phyloP scores from a whole-genome alignment of 1,140 invertebrate genomes.

The Pachypeltis micranthus region DNA sequence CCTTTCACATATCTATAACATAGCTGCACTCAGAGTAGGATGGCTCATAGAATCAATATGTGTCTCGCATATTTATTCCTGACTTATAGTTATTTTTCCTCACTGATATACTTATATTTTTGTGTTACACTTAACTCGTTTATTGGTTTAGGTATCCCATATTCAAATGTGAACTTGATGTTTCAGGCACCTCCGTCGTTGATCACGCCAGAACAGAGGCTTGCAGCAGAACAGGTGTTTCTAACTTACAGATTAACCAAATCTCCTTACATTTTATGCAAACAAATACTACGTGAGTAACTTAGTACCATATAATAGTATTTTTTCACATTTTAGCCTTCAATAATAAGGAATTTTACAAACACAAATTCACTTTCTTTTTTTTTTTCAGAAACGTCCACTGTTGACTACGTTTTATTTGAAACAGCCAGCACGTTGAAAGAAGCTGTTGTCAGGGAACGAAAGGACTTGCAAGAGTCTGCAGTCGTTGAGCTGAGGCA shows the following conservation, averaged over 20 bases:
- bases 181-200: constrained; percentile 69
- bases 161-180: no score
- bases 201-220: constrained; percentile 61
- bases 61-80: neutral
- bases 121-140: no score
- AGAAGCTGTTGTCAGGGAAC: constrained; percentile 69
- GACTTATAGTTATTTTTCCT: neutral
- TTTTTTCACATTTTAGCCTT: neutral
- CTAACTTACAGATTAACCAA: constrained; percentile 69
- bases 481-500: constrained; percentile 60
- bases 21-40: neutral
- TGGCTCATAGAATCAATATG: neutral
- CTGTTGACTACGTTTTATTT: constrained; percentile 73
- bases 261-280: constrained; percentile 67
- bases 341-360: no score
- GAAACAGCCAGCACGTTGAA: constrained; percentile 76
- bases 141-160: no score
- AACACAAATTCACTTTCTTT: no score
- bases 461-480: constrained; percentile 50
- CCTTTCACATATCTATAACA: neutral
- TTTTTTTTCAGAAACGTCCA: constrained; percentile 52
- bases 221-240: constrained; percentile 65
- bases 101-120: neutral
- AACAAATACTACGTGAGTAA: constrained; percentile 52
- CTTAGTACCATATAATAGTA: neutral